These are phyloP conservation scores for Onychomys arenicola DNA, from an alignment of 2,797 vertebrate genomes.

Conservation along the genomic window DNA sequence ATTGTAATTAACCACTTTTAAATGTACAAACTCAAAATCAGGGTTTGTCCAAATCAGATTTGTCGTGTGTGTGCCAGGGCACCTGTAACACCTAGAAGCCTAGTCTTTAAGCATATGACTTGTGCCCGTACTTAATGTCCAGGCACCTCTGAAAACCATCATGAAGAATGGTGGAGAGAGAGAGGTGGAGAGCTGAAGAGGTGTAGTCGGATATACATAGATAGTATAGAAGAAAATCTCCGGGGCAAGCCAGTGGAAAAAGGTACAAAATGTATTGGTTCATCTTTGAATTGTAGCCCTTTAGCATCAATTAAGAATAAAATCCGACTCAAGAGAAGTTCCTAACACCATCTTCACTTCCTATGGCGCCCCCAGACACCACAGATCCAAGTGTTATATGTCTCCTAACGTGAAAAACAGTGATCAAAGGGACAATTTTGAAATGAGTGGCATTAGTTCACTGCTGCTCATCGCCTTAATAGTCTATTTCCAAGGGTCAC, in stretches of 20 bases:
- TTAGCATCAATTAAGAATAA: neutral
- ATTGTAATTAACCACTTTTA: neutral
- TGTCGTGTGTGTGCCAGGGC: neutral
- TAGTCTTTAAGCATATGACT: conserved; percentile 17
- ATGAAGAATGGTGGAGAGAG: neutral
- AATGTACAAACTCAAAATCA: neutral
- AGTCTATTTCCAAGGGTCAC: neutral
- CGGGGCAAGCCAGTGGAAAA: neutral
- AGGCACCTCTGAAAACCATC: neutral
- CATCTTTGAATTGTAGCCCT: neutral
- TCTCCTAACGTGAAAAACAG: neutral
- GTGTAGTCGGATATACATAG: neutral
- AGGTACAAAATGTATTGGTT: neutral
- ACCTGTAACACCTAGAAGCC: neutral
- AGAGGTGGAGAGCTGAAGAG: neutral
- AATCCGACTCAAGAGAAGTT: neutral
- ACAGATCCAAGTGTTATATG: neutral
- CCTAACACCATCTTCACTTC: neutral
- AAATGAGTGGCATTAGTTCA: neutral
- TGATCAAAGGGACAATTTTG: neutral
- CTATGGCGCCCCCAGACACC: fast-evolving
- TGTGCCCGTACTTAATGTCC: neutral
- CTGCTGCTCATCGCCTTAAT: neutral
- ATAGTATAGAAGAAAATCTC: neutral
- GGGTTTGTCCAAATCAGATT: neutral